phyloP scores from a whole-genome alignment of 1,140 invertebrate species.

The Halesus radiatus region DNA sequence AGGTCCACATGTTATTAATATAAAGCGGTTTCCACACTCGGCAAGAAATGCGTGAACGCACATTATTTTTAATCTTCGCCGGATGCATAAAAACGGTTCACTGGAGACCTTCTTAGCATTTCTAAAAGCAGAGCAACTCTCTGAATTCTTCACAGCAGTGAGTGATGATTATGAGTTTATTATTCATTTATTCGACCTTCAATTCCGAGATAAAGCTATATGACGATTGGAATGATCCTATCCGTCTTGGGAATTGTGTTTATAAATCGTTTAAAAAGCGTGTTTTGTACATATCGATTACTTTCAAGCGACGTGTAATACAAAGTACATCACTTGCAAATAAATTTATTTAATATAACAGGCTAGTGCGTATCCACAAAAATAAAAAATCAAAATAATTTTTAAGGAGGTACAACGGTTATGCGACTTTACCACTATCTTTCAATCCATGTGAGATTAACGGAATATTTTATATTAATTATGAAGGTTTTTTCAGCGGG shows the following conservation, averaged over 20 bases:
- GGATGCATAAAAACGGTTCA: constrained; percentile 18
- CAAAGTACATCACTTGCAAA: no score
- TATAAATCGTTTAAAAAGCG: no score
- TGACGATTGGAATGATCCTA: background rate
- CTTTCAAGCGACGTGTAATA: no score
- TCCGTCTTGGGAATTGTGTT: background rate
- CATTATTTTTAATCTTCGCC: constrained; percentile 20
- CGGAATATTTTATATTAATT: no score
- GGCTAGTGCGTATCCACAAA: no score
- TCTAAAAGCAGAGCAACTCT: background rate
- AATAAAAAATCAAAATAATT: no score
- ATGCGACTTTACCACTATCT: no score
- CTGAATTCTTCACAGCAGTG: background rate
- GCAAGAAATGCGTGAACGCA: background rate
- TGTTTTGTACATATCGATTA: no score
- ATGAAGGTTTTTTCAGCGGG: no score
- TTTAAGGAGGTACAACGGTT: no score
- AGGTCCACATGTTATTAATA: background rate
- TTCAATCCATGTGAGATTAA: no score
- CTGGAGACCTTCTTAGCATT: background rate
- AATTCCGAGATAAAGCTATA: background rate
- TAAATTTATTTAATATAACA: no score
- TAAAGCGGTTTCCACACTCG: background rate
- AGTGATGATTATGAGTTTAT: constrained; percentile 2
- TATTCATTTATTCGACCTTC: constrained; percentile 16